phyloP scores from a whole-genome alignment of 2,113 vertebrate genomes.

The Tenebrosternarchus preto region DNA sequence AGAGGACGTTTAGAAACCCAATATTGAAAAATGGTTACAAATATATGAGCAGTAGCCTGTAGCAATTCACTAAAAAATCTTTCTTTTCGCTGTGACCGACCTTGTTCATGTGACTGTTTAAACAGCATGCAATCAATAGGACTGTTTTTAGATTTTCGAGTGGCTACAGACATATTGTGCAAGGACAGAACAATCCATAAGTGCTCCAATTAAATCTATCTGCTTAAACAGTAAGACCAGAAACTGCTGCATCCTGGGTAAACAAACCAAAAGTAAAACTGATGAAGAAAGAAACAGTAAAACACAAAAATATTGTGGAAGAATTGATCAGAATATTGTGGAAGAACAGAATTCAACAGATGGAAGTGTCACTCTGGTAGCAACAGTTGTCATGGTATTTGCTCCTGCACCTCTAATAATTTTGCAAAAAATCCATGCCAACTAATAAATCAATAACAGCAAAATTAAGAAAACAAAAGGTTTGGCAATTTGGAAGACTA shows the following conservation, averaged over 20 bases:
- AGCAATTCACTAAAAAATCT: not conserved
- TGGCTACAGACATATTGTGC: not conserved
- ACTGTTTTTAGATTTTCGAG: not conserved
- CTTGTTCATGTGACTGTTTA: not conserved
- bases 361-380: not conserved
- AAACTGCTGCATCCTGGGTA: too few species aligned
- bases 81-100: not conserved
- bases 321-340: not conserved
- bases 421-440: not conserved
- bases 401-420: not conserved
- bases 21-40: not conserved
- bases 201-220: not conserved
- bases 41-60: not conserved
- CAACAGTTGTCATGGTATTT: not conserved
- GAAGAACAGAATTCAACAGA: not conserved
- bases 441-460: too few species aligned
- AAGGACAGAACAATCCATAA: constrained; percentile 6
- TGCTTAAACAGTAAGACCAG: not conserved
- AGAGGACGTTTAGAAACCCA: not conserved
- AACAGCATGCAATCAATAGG: not conserved
- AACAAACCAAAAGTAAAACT: not conserved
- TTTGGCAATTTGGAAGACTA: too few species aligned
- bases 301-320: not conserved
- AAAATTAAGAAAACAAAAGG: too few species aligned
- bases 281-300: not conserved